Evolutionary conservation across 2,888 invertebrate species (phyloP).

Genomic region (Drosophila greeni): DNA sequence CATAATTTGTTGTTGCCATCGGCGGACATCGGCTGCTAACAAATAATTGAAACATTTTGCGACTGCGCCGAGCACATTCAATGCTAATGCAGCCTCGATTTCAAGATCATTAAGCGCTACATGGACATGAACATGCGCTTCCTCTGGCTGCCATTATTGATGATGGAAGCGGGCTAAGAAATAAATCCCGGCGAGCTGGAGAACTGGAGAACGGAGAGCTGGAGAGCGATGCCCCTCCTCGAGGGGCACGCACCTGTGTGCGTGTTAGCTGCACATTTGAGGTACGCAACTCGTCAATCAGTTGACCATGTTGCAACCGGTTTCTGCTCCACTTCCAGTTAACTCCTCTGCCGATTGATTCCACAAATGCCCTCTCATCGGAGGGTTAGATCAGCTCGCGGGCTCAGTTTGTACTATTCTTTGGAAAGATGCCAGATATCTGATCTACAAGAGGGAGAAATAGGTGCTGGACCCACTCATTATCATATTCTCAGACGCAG

Average conservation of each 20-base stretch:
- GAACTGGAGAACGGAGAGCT: slow-evolving; percentile 4
- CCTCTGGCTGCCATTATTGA: slow-evolving; percentile 66
- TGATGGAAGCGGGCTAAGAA: slow-evolving; percentile 42
- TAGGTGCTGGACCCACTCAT: slow-evolving; percentile 3
- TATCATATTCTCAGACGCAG: not conserved
- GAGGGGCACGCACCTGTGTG: slow-evolving; percentile 38
- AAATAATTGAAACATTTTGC: slow-evolving; percentile 67
- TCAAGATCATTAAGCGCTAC: slow-evolving; percentile 71
- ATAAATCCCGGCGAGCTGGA: slow-evolving; percentile 22
- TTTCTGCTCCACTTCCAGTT: slow-evolving; percentile 60
- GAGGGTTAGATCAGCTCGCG: slow-evolving; percentile 24
- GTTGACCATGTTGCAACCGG: slow-evolving; percentile 65
- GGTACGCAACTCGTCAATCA: slow-evolving; percentile 73
- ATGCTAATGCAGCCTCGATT: slow-evolving; percentile 69
- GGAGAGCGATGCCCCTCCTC: slow-evolving; percentile 7
- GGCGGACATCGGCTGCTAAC: slow-evolving; percentile 35
- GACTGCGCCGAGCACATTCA: slow-evolving; percentile 42
- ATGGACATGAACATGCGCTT: slow-evolving; percentile 71
- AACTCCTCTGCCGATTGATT: slow-evolving; percentile 26
- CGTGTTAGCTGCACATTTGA: slow-evolving; percentile 61
- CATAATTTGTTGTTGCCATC: slow-evolving; percentile 59
- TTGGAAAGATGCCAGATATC: slow-evolving; percentile 6
- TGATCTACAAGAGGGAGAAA: not conserved
- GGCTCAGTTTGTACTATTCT: not conserved
- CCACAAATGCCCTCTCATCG: slow-evolving; percentile 22